phyloP scores from a whole-genome alignment of 2,888 invertebrate genomes.

The Ophioninae sp. region DNA sequence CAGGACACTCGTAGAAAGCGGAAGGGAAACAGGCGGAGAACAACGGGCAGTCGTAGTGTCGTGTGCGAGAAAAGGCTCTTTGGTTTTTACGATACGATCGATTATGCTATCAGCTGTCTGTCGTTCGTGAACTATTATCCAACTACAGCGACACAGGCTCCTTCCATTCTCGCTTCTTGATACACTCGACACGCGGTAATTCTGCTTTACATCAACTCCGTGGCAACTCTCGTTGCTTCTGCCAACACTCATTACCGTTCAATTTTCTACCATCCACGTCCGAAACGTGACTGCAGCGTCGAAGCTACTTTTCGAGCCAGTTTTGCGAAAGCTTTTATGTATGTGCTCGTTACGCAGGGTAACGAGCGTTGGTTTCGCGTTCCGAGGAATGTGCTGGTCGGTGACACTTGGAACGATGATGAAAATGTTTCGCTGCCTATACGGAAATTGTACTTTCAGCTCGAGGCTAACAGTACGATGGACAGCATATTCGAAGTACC shows the following conservation, averaged over 20 bases:
- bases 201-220: conserved; percentile 19
- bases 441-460: background rate
- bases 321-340: conserved; percentile 1
- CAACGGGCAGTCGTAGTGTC: conserved; percentile 39
- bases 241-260: conserved; percentile 2
- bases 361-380: background rate
- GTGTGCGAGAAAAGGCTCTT: conserved; percentile 61
- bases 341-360: background rate
- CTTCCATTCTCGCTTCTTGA: conserved; percentile 15
- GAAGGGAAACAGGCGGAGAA: conserved; percentile 18
- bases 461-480: background rate
- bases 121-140: conserved; percentile 49
- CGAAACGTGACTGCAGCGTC: conserved; percentile 33
- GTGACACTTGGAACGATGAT: background rate
- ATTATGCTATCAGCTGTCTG: conserved; percentile 60
- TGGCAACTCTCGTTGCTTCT: conserved; percentile 8
- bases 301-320: conserved; percentile 4
- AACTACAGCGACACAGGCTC: conserved; percentile 60
- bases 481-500: no score
- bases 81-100: conserved; percentile 63
- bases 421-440: background rate
- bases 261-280: conserved; percentile 29
- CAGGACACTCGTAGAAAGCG: conserved; percentile 17
- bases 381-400: background rate
- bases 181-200: conserved; percentile 6